These are phyloP conservation scores for Temnopleurus reevesii DNA, from an alignment of 53 echinoderm and acorn worm genomes.

Conservation along the genomic window DNA sequence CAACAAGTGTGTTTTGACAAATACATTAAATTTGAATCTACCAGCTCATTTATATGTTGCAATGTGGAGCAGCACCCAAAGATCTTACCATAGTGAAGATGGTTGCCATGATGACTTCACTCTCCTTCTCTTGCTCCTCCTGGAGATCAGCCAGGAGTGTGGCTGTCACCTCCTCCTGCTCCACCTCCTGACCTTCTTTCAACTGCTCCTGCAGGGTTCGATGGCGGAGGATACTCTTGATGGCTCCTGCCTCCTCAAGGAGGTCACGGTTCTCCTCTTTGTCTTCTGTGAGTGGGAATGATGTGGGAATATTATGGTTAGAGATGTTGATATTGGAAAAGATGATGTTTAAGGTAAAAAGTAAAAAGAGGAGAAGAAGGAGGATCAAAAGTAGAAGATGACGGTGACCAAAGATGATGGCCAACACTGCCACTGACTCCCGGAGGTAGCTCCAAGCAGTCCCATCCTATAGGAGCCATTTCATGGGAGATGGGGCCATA, in stretches of 20 bases:
- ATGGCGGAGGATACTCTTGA: slow-evolving; percentile 83
- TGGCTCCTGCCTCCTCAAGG: slow-evolving; percentile 93
- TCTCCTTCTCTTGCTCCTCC: slow-evolving; percentile 88
- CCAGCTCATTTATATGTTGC: too few relatives aligned
- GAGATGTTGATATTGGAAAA: not conserved
- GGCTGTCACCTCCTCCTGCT: slow-evolving; percentile 72
- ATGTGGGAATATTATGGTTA: not conserved
- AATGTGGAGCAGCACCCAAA: too few relatives aligned
- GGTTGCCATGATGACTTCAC: slow-evolving; percentile 77
- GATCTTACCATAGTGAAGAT: slow-evolving; percentile 79
- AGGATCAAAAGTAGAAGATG: too few relatives aligned
- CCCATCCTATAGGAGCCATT: too few relatives aligned
- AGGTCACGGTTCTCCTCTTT: slow-evolving; percentile 78
- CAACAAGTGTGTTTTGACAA: too few relatives aligned
- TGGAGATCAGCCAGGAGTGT: slow-evolving; percentile 89
- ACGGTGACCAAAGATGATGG: too few relatives aligned
- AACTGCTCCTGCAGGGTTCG: slow-evolving; percentile 67
- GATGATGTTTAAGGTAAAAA: not conserved
- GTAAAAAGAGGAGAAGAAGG: too few relatives aligned
- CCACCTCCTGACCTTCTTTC: slow-evolving; percentile 64
- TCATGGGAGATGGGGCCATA: too few relatives aligned
- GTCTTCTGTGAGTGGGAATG: slow-evolving; percentile 65
- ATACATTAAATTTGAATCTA: too few relatives aligned
- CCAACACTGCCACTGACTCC: too few relatives aligned
- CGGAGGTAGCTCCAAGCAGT: too few relatives aligned